A percentile compares a stretch with the other conserved stretches of the same genome.
These are phyloP conservation scores for Ochropleura leucogaster DNA, from an alignment of 2,888 invertebrate species.

Conservation along the genomic window DNA sequence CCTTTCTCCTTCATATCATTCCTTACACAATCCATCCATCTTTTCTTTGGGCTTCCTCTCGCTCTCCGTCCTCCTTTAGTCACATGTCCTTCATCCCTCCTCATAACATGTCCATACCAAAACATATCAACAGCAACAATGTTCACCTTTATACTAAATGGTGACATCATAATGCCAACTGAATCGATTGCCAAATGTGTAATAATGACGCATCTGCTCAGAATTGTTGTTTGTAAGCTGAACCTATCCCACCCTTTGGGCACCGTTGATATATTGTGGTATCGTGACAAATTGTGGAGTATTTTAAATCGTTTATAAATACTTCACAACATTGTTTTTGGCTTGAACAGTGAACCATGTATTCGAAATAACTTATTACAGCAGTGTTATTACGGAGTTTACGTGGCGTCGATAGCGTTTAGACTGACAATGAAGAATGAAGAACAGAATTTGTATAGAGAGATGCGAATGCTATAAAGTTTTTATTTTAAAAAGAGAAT, in stretches of 20 bases:
- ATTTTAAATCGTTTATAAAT: constrained; percentile 33
- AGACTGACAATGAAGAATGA: no score
- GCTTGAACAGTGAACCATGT: constrained; percentile 11
- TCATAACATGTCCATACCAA: no score
- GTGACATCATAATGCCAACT: constrained; percentile 18
- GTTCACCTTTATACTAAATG: constrained; percentile 17
- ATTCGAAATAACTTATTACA: background rate
- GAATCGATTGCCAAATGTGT: constrained; percentile 18
- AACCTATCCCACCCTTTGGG: background rate
- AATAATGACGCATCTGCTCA: constrained; percentile 28
- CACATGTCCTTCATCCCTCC: no score
- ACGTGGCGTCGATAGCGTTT: background rate
- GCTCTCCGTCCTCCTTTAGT: no score
- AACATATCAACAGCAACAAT: background rate
- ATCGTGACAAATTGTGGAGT: constrained; percentile 23
- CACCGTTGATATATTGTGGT: constrained; percentile 2
- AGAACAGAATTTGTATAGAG: no score
- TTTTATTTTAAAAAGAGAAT: no score
- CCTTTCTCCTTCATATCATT: no score
- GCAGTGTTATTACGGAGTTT: no score
- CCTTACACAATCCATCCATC: no score
- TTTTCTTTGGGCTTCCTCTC: no score
- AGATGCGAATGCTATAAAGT: no score
- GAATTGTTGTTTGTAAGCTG: background rate
- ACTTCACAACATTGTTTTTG: constrained; percentile 16